Percentiles rank a stretch among this genome's conserved stretches.
phyloP scores from a whole-genome alignment of 1,140 invertebrate species.

The Muscidifurax raptorellus region DNA sequence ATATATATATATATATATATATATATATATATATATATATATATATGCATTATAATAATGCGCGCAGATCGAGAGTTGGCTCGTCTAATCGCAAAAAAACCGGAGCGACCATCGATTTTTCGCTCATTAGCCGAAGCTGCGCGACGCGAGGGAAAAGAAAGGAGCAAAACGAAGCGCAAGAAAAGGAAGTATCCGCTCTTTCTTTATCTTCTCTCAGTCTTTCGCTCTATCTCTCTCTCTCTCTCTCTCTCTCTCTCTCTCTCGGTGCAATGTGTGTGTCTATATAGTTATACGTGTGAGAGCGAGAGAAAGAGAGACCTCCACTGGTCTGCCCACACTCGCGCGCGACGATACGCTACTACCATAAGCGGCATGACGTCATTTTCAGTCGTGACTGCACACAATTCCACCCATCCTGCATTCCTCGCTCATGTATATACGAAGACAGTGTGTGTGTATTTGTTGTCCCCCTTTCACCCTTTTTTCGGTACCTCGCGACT shows the following conservation, averaged over 20 bases:
- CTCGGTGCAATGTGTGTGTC: slow-evolving; percentile 46
- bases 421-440: slow-evolving; percentile 37
- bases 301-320: slow-evolving; percentile 9
- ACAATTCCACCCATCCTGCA: slow-evolving; percentile 55
- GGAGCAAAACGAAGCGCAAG: slow-evolving; percentile 17
- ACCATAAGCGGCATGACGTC: slow-evolving; percentile 50
- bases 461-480: slow-evolving; percentile 47
- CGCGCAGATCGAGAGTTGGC: too few relatives aligned
- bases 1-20: too few relatives aligned
- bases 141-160: slow-evolving; percentile 7
- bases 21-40: too few relatives aligned
- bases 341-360: slow-evolving; percentile 31
- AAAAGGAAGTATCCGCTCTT: slow-evolving; percentile 54
- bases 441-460: neutral
- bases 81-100: neutral
- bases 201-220: slow-evolving; percentile 46
- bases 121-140: slow-evolving; percentile 19
- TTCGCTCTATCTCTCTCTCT: slow-evolving; percentile 52
- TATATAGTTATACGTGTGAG: neutral
- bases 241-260: slow-evolving; percentile 29
- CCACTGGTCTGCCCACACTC: slow-evolving; percentile 45
- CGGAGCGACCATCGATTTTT: slow-evolving; percentile 14
- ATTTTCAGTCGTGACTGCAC: slow-evolving; percentile 48
- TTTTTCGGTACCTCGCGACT: slow-evolving; percentile 44
- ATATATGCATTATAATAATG: too few relatives aligned